These are phyloP conservation scores for Gallinago solitaria DNA, from an alignment of 2,797 vertebrate genomes.

Conservation along the genomic window DNA sequence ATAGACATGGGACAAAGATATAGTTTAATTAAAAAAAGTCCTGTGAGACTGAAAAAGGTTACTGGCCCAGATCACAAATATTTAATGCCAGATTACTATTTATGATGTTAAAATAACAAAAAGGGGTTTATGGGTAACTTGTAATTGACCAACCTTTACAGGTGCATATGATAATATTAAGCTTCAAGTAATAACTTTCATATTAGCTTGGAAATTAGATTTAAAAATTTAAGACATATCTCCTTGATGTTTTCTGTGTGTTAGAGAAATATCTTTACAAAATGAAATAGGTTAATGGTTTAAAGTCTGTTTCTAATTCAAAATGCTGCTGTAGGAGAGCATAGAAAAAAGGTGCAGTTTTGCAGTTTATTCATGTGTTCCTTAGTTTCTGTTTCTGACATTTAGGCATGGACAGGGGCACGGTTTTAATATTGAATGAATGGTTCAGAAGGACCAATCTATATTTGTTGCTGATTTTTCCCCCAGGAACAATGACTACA, in stretches of 20 bases:
- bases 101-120: slow-evolving; percentile 80
- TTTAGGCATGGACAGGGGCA: not conserved
- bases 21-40: slow-evolving; percentile 87
- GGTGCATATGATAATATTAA: slow-evolving; percentile 71
- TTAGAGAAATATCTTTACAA: slow-evolving; percentile 35
- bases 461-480: not conserved
- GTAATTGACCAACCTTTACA: slow-evolving; percentile 75
- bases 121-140: slow-evolving; percentile 73
- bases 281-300: slow-evolving; percentile 42
- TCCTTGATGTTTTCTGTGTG: slow-evolving; percentile 11
- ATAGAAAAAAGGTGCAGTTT: not conserved
- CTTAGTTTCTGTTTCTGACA: not conserved
- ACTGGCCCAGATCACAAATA: slow-evolving; percentile 85
- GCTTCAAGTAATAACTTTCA: slow-evolving; percentile 65
- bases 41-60: slow-evolving; percentile 83
- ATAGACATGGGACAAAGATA: slow-evolving; percentile 85
- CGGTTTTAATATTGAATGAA: not conserved
- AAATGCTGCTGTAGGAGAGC: not conserved
- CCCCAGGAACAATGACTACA: not conserved
- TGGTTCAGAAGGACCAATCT: not conserved
- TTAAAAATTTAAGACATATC: slow-evolving; percentile 53
- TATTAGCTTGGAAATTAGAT: slow-evolving; percentile 59
- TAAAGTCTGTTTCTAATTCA: slow-evolving; percentile 29
- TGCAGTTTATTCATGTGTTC: not conserved
- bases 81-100: slow-evolving; percentile 86